phyloP scores from a whole-genome alignment of 2,113 vertebrate genomes.

The Oncorhynchus mykiss region DNA sequence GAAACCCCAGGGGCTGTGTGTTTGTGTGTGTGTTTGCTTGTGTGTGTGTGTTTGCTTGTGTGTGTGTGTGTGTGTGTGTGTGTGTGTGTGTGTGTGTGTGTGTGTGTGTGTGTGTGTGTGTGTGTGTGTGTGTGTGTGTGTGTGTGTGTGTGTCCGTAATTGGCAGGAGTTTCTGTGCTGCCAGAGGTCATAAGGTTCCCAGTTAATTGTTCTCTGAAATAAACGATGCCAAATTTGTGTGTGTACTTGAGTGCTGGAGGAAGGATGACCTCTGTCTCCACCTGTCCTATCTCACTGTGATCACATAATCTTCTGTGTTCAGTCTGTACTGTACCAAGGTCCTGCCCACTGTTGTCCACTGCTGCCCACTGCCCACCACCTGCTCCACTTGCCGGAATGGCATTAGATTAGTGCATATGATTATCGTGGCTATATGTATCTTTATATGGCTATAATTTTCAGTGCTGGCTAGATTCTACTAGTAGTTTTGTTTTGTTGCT shows the following conservation, averaged over 20 bases:
- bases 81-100: not conserved
- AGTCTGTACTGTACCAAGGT: too few species aligned
- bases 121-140: conserved; percentile 8
- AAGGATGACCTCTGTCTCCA: conserved; percentile 68
- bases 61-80: not conserved
- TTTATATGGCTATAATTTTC: too few species aligned
- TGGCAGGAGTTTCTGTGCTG: conserved; percentile 39
- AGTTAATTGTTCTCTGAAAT: conserved; percentile 66
- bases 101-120: not conserved
- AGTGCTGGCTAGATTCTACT: too few species aligned
- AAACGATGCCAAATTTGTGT: conserved; percentile 53
- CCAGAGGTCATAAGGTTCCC: conserved; percentile 51
- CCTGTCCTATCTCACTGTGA: conserved; percentile 67
- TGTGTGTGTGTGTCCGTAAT: conserved; percentile 39
- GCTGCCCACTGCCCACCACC: too few species aligned
- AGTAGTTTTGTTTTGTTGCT: too few species aligned
- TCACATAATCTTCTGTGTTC: conserved; percentile 34
- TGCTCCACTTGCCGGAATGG: too few species aligned
- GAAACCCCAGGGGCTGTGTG: conserved; percentile 24
- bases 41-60: not conserved
- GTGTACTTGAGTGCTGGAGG: conserved; percentile 45
- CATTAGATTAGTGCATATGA: too few species aligned
- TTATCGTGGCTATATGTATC: too few species aligned
- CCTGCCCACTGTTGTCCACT: too few species aligned
- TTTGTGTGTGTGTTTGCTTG: not conserved